phyloP scores from a whole-genome alignment of 2,888 invertebrate genomes.

The Frankliniella intonsa region DNA sequence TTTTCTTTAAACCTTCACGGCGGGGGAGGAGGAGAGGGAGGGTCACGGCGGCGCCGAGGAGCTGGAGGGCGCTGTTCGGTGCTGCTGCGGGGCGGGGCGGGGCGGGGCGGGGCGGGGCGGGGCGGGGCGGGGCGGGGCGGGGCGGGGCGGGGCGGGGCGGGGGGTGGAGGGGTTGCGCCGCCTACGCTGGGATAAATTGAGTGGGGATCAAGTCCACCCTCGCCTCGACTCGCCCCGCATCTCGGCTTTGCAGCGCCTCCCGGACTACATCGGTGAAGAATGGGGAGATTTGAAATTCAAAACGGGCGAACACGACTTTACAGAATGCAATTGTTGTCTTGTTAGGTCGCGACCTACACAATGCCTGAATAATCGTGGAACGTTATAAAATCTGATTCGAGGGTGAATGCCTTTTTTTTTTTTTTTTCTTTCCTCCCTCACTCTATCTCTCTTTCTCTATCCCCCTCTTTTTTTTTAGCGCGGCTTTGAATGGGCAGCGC shows the following conservation, averaged over 20 bases:
- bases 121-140: background rate
- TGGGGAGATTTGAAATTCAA: slow-evolving; percentile 19
- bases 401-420: background rate
- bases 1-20: background rate
- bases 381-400: slow-evolving; percentile 1
- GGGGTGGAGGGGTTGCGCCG: background rate
- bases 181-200: background rate
- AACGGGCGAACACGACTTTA: background rate
- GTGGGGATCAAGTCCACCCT: slow-evolving; percentile 11
- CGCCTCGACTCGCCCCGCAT: background rate
- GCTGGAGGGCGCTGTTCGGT: too few relatives aligned
- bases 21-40: background rate
- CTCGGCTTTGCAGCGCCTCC: background rate
- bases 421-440: background rate
- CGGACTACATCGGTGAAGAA: background rate
- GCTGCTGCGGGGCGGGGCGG: background rate
- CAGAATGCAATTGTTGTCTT: slow-evolving; percentile 23
- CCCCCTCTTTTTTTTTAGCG: background rate
- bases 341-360: slow-evolving; percentile 17
- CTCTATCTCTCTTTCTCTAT: background rate
- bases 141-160: background rate
- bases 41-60: too few relatives aligned
- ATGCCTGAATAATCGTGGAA: slow-evolving; percentile 3
- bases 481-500: too few relatives aligned
- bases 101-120: background rate